Conservation (phyloP, 2,888 invertebrate genomes). For the Prosopocoilus inquinatus region DNA sequence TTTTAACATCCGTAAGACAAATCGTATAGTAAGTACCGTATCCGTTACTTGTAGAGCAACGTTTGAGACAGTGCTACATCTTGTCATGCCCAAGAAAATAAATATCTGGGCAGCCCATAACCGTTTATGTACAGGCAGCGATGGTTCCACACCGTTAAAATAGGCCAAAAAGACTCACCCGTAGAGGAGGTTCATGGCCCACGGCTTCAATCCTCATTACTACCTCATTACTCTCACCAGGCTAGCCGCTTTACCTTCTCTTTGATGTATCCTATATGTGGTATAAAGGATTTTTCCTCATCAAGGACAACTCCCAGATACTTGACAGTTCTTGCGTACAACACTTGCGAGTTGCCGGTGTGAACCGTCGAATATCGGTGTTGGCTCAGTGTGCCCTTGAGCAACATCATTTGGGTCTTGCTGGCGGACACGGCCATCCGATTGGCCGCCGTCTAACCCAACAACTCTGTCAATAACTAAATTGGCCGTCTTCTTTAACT, state of each 20-base stretch:
- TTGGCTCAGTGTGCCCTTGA: neutral
- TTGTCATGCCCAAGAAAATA: neutral
- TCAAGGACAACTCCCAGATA: slow-evolving; percentile 6
- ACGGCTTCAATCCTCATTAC: neutral
- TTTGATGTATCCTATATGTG: neutral
- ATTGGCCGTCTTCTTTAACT: neutral
- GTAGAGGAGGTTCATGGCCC: slow-evolving; percentile 3
- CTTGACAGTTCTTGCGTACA: neutral
- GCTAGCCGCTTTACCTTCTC: neutral
- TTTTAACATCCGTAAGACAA: too few relatives aligned
- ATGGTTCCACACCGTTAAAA: neutral
- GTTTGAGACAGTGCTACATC: neutral
- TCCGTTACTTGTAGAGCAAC: slow-evolving; percentile 5
- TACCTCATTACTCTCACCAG: neutral
- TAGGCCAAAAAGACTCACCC: slow-evolving; percentile 3
- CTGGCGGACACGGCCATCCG: neutral
- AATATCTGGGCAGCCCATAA: neutral
- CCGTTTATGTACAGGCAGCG: neutral
- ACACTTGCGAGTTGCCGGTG: neutral
- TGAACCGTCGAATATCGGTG: neutral
- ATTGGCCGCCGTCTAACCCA: neutral
- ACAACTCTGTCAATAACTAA: neutral
- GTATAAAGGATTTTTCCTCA: neutral
- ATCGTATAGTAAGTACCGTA: too few relatives aligned
- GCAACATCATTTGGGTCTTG: slow-evolving; percentile 4